phyloP scores from a whole-genome alignment of 2,888 invertebrate genomes.

The Euclidia mi region DNA sequence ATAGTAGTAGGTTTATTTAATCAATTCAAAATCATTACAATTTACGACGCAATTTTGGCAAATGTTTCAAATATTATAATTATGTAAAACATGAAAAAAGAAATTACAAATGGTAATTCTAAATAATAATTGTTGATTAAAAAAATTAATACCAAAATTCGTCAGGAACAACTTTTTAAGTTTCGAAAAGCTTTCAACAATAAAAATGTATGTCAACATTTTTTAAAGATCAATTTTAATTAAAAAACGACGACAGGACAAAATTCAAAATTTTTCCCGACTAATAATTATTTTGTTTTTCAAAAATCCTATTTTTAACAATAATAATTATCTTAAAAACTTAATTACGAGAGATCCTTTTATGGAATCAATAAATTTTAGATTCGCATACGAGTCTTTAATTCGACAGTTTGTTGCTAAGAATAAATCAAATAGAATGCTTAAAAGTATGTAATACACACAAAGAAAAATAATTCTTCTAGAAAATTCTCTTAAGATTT shows the following conservation, averaged over 20 bases:
- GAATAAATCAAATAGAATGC: background rate
- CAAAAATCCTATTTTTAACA: constrained; percentile 62
- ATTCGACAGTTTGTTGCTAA: constrained; percentile 47
- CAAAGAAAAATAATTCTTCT: too few species aligned
- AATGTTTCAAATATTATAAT: constrained; percentile 11
- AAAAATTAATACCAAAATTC: constrained; percentile 32
- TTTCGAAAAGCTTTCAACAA: constrained; percentile 50
- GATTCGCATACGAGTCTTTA: constrained; percentile 46
- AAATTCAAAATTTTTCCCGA: constrained; percentile 55
- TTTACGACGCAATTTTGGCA: constrained; percentile 16
- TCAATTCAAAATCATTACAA: constrained; percentile 28
- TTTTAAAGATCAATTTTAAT: constrained; percentile 53
- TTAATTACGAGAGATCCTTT: constrained; percentile 77
- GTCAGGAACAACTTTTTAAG: constrained; percentile 57
- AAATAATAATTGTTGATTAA: constrained; percentile 11
- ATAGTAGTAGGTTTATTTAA: constrained; percentile 28
- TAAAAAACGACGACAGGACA: constrained; percentile 54
- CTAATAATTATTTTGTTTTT: constrained; percentile 45
- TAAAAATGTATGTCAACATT: constrained; percentile 50
- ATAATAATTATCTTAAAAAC: constrained; percentile 68
- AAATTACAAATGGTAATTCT: constrained; percentile 17
- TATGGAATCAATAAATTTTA: constrained; percentile 67
- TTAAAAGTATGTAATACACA: too few species aligned
- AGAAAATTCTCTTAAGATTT: too few species aligned
- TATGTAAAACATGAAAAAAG: constrained; percentile 12